A percentile compares a stretch with the other conserved stretches of the same genome.
Evolutionary conservation across 1,140 invertebrate genomes (phyloP).

Genomic region (Stegodyphus dumicola): DNA sequence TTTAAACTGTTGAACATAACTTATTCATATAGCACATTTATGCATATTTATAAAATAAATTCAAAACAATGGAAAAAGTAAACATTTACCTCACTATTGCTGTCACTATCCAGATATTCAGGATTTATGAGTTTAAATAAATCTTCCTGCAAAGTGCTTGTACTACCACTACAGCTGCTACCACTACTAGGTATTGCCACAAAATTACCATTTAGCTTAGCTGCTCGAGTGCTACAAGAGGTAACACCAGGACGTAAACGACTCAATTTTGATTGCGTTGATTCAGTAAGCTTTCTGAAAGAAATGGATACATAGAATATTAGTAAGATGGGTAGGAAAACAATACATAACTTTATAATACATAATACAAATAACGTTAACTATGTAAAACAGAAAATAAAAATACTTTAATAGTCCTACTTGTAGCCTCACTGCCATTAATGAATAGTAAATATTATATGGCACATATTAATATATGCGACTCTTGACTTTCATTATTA

Average conservation of each 20-base stretch:
- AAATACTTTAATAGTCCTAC: too few species aligned
- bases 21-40: too few species aligned
- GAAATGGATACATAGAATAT: neutral
- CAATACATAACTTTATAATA: too few species aligned
- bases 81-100: slow-evolving; percentile 54
- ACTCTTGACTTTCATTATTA: too few species aligned
- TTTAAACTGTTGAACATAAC: too few species aligned
- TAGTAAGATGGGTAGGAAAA: too few species aligned
- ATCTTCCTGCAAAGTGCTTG: slow-evolving; percentile 85
- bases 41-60: too few species aligned
- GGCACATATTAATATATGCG: too few species aligned
- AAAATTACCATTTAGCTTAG: slow-evolving; percentile 44
- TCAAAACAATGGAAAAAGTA: neutral
- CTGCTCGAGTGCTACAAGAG: slow-evolving; percentile 23
- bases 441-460: too few species aligned
- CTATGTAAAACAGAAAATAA: too few species aligned
- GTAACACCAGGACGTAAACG: slow-evolving; percentile 54
- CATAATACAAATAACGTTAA: too few species aligned
- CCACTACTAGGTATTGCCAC: slow-evolving; percentile 68
- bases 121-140: slow-evolving; percentile 89
- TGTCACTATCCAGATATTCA: slow-evolving; percentile 70
- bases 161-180: slow-evolving; percentile 68
- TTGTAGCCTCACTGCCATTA: too few species aligned
- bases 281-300: slow-evolving; percentile 44
- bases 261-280: slow-evolving; percentile 51